Evolutionary conservation across 2,113 vertebrate species (phyloP).

Genomic region (Gavia stellata): DNA sequence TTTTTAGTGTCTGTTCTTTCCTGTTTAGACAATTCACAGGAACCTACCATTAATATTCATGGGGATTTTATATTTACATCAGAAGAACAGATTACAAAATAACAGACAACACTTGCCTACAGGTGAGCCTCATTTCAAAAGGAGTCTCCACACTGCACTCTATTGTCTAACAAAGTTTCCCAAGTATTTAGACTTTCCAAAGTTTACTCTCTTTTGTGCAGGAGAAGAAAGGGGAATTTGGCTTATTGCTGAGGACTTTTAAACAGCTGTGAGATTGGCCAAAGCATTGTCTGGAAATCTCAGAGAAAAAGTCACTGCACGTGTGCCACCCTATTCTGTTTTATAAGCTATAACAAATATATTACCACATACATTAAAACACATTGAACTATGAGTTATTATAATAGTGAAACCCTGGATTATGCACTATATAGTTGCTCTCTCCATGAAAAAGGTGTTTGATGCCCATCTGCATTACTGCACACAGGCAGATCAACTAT

Average conservation of each 20-base stretch:
- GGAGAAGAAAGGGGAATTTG: neutral
- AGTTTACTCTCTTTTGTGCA: neutral
- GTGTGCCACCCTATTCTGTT: neutral
- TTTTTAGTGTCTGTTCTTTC: neutral
- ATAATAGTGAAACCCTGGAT: neutral
- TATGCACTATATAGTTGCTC: neutral
- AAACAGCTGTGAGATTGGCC: neutral
- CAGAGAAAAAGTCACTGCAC: neutral
- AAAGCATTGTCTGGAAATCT: neutral
- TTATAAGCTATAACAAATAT: neutral
- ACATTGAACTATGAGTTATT: neutral
- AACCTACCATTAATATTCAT: slow-evolving; percentile 4
- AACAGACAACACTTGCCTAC: neutral
- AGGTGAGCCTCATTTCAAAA: neutral
- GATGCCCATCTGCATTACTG: neutral
- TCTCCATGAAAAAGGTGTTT: neutral
- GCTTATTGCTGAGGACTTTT: neutral
- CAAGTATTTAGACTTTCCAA: neutral
- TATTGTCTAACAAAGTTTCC: neutral
- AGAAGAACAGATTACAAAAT: neutral
- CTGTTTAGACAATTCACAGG: neutral
- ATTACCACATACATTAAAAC: neutral
- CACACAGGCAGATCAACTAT: neutral
- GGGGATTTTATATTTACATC: neutral
- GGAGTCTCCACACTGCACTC: neutral